A percentile compares a stretch with the other conserved stretches of the same genome.
These are phyloP conservation scores for Pseudochirops corinnae DNA, from an alignment of 2,797 vertebrate genomes.

Conservation along the genomic window DNA sequence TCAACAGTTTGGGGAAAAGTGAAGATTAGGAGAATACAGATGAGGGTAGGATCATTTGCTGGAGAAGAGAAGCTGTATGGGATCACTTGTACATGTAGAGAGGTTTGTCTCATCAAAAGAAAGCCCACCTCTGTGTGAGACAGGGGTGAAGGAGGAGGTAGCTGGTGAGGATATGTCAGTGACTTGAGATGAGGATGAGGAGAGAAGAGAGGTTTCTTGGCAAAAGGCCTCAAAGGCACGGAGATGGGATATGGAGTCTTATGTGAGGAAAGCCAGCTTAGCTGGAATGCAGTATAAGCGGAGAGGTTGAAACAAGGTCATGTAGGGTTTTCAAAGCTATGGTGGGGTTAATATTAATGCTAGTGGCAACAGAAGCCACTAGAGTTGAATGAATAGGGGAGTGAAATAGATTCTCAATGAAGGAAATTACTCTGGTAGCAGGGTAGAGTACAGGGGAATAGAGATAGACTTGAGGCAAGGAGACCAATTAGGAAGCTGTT, in stretches of 20 bases:
- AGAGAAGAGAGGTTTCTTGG: not conserved
- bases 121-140: not conserved
- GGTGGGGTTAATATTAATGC: not conserved
- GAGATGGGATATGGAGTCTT: not conserved
- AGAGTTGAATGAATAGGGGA: not conserved
- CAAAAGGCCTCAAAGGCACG: not conserved
- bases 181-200: not conserved
- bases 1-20: not conserved
- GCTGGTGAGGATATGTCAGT: not conserved
- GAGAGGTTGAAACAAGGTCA: not conserved
- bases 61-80: not conserved
- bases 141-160: not conserved
- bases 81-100: not conserved
- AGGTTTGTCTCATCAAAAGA: not conserved
- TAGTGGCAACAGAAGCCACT: not conserved
- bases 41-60: not conserved
- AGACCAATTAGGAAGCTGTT: not conserved
- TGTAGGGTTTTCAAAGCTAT: not conserved
- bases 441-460: not conserved
- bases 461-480: not conserved
- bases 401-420: not conserved
- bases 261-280: not conserved
- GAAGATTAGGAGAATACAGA: not conserved
- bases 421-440: not conserved
- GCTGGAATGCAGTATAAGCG: not conserved